phyloP scores from a whole-genome alignment of 1,140 invertebrate genomes.

The Zeugodacus cucurbitae region DNA sequence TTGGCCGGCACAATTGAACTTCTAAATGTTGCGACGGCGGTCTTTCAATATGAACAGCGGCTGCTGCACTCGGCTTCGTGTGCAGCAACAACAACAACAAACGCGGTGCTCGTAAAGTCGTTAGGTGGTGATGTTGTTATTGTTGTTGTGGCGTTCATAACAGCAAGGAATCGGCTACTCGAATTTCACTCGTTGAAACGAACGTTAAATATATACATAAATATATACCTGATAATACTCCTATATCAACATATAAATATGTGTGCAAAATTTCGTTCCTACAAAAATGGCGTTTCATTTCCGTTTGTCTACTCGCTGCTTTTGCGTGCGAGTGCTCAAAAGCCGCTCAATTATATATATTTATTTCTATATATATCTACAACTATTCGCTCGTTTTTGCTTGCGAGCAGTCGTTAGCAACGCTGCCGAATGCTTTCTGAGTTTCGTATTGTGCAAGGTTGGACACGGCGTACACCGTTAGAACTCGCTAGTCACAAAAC shows the following conservation, averaged over 20 bases:
- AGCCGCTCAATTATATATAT: neutral
- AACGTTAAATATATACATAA: constrained; percentile 37
- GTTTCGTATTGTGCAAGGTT: constrained; percentile 64
- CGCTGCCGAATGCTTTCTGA: constrained; percentile 63
- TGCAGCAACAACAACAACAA: neutral
- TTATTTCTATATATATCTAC: neutral
- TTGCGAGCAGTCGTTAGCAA: constrained; percentile 50
- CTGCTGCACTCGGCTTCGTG: neutral
- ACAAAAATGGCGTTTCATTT: constrained; percentile 53
- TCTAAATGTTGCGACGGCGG: constrained; percentile 12
- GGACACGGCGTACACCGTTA: constrained; percentile 44
- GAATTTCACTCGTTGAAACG: constrained; percentile 12
- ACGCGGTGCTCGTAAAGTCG: neutral
- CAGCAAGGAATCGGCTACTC: neutral
- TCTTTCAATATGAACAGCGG: neutral
- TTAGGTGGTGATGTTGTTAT: neutral
- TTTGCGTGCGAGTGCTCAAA: neutral
- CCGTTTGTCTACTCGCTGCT: neutral
- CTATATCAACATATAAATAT: neutral
- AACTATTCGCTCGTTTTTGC: neutral
- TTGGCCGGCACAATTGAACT: constrained; percentile 37
- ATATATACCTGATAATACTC: neutral
- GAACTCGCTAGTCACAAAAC: neutral
- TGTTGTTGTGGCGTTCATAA: neutral
- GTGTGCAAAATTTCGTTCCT: constrained; percentile 47